These are phyloP conservation scores for Heliconius cydno DNA, from an alignment of 2,888 invertebrate genomes.

Conservation along the genomic window DNA sequence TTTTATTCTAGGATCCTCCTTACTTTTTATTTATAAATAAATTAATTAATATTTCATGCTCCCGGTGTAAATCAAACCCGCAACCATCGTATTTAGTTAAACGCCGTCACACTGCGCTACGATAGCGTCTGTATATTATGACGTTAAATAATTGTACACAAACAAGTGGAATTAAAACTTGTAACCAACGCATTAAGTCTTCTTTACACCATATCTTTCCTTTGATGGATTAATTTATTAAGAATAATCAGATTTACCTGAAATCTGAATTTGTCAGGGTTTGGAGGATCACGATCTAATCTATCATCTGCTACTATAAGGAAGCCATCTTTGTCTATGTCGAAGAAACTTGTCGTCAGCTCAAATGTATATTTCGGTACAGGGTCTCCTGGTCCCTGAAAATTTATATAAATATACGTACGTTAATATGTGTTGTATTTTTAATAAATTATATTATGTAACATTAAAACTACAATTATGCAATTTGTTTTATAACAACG, in stretches of 20 bases:
- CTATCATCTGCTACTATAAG: constrained; percentile 92
- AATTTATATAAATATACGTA: constrained; percentile 41
- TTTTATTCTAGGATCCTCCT: no score
- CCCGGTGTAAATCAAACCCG: not conserved
- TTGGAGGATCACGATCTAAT: constrained; percentile 94
- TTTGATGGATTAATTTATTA: not conserved
- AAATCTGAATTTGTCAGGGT: constrained; percentile 91
- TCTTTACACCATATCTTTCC: not conserved
- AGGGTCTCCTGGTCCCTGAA: constrained; percentile 90
- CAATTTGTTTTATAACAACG: no score
- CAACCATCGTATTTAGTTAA: not conserved
- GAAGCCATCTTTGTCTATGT: constrained; percentile 88
- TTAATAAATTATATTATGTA: not conserved
- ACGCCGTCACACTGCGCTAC: no score
- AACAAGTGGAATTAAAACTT: not conserved
- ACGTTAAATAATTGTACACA: not conserved
- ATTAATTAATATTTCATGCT: no score
- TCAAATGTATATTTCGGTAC: constrained; percentile 92
- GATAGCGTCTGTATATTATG: not conserved
- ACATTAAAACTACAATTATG: no score
- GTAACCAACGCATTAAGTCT: no score
- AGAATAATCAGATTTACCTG: constrained; percentile 83
- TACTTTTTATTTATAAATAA: no score
- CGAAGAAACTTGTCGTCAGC: constrained; percentile 92
- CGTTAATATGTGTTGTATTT: not conserved